Conservation (phyloP, 2,113 vertebrate genomes). For the Tapirus terrestris region DNA sequence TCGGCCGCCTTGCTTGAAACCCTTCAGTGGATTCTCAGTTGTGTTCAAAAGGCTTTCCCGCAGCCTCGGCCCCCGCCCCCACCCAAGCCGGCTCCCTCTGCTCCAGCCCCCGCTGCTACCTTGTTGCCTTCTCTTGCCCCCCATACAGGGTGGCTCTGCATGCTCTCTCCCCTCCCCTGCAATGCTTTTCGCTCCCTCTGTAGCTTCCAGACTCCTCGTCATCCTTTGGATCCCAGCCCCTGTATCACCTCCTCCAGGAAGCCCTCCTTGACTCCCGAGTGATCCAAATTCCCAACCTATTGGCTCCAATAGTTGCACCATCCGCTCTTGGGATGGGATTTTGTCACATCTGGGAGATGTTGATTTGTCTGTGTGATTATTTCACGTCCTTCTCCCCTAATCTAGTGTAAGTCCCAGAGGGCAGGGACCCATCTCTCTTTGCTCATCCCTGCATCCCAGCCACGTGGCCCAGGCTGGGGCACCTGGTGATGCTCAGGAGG, state of each 20-base stretch:
- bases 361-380: background rate
- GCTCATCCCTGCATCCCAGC: background rate
- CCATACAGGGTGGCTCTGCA: too few species aligned
- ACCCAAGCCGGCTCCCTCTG: background rate
- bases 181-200: background rate
- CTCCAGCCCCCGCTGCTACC: background rate
- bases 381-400: background rate
- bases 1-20: background rate
- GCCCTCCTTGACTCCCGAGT: background rate
- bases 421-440: background rate
- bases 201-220: background rate
- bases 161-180: background rate
- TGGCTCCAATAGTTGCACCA: background rate
- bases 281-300: background rate
- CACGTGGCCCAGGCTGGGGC: too few species aligned
- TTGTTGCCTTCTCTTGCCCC: background rate
- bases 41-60: background rate
- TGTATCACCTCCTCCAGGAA: slow-evolving; percentile 23
- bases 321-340: background rate
- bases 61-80: background rate
- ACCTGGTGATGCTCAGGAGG: background rate
- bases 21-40: background rate
- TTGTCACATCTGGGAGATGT: background rate
- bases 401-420: background rate
- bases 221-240: background rate